Evolutionary conservation across 1,140 invertebrate species (phyloP), one percentile per base, ranked within the genome.

Genomic region (Monomorium pharaonis): DNA sequence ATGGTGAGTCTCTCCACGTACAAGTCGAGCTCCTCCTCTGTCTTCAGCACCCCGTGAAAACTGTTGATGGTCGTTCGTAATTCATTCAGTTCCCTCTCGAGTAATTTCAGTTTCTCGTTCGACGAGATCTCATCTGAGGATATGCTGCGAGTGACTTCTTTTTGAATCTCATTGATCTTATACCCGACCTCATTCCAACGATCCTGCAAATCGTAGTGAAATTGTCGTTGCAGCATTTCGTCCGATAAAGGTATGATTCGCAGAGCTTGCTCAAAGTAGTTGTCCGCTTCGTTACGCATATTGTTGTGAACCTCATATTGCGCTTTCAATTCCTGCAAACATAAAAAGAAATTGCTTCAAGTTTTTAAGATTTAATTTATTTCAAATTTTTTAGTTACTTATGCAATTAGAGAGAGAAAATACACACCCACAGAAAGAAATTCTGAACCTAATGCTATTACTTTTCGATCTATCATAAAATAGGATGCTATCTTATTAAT

Each of bases 221-320:
- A 97, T 91, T 98, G 97, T 18, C 97, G 95, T 91, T 98, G 97
- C 0, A 97, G 92, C 96, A 97, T 97, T 93, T 98, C 98, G 91
- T 98, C 98, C 3, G 97, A 96, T 37, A 98, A 94, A 0, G 97
- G 97, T 14, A 98, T 95, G 9, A 97, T 97, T 93, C 97, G 96
- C 72, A 98, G 92, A 0, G 98, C 97, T 86, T 97, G 97, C 87
- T 98, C 97, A 90, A 98, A 97, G 74, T 97, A 96, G 27, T 96
- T 95, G 27, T 96, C 96, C 0, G 97, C 96, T 90, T 98, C 97
- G 72, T 97, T 97, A 70, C 96, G 96, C 37, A 98, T 96, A 69
- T 97, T 97, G 88, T 98, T 98, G 91, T 98, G 96, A n/a, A 98
- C 96, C 95, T 98, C 98, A 90, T 98, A 97, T 90, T 98, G 97